Percentiles rank a stretch among this genome's conserved stretches.
phyloP scores from a whole-genome alignment of 37 sponge, comb jelly and placozoan genomes.

The Ephydatia muelleri region DNA sequence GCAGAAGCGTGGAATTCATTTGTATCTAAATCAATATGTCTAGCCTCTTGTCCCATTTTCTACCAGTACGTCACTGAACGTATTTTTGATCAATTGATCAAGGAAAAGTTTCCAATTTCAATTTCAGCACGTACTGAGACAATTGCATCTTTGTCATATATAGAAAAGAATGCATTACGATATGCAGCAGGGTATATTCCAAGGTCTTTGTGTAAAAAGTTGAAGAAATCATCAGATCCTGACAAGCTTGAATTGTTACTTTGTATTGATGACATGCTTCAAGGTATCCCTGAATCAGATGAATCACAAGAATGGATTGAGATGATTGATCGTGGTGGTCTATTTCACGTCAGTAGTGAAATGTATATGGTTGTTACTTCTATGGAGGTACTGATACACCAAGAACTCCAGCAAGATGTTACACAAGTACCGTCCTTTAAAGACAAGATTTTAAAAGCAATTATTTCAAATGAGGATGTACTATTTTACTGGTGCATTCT shows the following conservation, averaged over 20 bases:
- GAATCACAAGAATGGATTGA: conserved; percentile 13
- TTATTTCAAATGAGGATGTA: no score
- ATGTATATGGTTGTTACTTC: conserved; percentile 11
- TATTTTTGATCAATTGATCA: conserved; percentile 5
- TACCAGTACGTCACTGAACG: conserved; percentile 14
- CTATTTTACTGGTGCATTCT: no score
- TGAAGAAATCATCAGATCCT: conserved; percentile 20
- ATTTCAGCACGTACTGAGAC: no score
- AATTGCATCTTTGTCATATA: conserved; percentile 5
- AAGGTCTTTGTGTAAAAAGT: background rate
- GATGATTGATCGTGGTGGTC: background rate
- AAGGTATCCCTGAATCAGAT: conserved; percentile 4
- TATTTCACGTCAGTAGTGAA: background rate
- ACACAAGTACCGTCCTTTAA: background rate
- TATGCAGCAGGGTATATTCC: conserved; percentile 35
- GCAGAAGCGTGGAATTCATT: no score
- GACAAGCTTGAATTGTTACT: conserved; percentile 17
- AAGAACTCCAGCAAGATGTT: conserved; percentile 2
- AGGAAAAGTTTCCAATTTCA: background rate
- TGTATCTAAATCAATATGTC: no score
- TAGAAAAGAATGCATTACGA: conserved; percentile 29
- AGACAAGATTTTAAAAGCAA: background rate
- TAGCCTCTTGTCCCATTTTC: background rate
- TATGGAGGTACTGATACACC: conserved; percentile 14
- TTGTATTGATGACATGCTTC: conserved; percentile 10